These are phyloP conservation scores for Artemia franciscana DNA, from an alignment of 1,140 invertebrate species.

Conservation along the genomic window DNA sequence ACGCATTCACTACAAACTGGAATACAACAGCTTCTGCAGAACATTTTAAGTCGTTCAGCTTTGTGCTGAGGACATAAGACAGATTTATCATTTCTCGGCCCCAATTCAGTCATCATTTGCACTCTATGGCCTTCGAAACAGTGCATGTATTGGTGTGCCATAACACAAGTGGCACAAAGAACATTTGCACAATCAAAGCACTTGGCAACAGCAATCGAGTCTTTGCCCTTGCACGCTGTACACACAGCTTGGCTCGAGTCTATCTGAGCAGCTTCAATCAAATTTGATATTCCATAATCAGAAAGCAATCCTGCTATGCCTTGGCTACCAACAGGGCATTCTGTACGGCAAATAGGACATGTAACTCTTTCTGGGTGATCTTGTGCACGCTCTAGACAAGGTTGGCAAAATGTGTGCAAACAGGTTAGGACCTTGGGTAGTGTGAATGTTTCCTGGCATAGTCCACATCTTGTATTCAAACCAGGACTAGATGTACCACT, in stretches of 20 bases:
- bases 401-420: conserved; percentile 57
- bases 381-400: conserved; percentile 45
- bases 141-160: conserved; percentile 95
- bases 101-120: conserved; percentile 40
- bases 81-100: conserved; percentile 19
- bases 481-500: conserved; percentile 9
- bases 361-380: conserved; percentile 49
- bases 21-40: conserved; percentile 64
- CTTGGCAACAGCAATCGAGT: conserved; percentile 39
- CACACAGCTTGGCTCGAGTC: conserved; percentile 28
- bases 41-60: conserved; percentile 66
- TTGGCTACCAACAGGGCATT: conserved; percentile 32
- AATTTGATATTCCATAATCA: conserved; percentile 36
- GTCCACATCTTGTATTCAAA: conserved; percentile 34
- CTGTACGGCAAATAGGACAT: conserved; percentile 53
- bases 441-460: conserved; percentile 52
- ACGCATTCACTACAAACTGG: conserved; percentile 87
- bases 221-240: conserved; percentile 64
- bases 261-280: conserved; percentile 21
- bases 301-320: conserved; percentile 35
- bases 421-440: conserved; percentile 48
- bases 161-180: conserved; percentile 84
- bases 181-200: conserved; percentile 88
- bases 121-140: conserved; percentile 91
- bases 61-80: conserved; percentile 57